These are phyloP conservation scores for Drosophila jambulina DNA, from an alignment of 1,140 invertebrate species.

Conservation along the genomic window DNA sequence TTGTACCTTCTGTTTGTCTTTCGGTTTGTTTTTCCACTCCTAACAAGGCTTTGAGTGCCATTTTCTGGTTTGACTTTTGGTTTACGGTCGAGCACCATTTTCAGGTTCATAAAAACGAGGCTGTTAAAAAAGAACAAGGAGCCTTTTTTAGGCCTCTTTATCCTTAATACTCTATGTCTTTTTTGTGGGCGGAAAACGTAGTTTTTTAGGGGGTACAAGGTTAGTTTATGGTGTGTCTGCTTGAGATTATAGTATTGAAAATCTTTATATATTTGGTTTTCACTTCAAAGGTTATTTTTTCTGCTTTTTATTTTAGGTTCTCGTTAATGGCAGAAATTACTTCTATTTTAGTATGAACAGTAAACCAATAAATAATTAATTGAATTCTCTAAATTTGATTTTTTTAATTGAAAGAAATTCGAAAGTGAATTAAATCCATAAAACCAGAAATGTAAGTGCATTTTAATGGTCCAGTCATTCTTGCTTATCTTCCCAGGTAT, in stretches of 20 bases:
- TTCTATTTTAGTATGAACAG: not conserved
- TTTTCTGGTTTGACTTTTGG: conserved; percentile 53
- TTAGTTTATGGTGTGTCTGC: not conserved
- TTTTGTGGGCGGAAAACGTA: not conserved
- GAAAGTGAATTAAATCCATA: not conserved
- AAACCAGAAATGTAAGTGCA: not conserved
- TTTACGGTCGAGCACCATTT: conserved; percentile 50
- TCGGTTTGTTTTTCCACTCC: conserved; percentile 28
- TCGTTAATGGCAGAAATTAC: not conserved
- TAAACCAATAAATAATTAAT: not conserved
- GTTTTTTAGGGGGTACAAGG: not conserved
- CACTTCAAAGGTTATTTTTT: not conserved
- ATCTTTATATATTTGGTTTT: not conserved
- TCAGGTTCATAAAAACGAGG: conserved; percentile 52
- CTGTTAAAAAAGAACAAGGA: conserved; percentile 38
- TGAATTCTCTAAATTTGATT: too few relatives aligned
- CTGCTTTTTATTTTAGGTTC: not conserved
- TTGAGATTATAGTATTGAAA: not conserved
- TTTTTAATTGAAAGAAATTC: not conserved
- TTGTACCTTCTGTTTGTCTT: conserved; percentile 17
- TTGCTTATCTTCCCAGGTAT: not conserved
- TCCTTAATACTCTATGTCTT: conserved; percentile 10
- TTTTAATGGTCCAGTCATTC: not conserved
- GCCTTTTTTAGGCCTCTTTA: conserved; percentile 34
- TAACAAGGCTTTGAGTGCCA: conserved; percentile 46